These are phyloP conservation scores for Monochamus saltuarius DNA, from an alignment of 1,140 invertebrate genomes.

Conservation along the genomic window DNA sequence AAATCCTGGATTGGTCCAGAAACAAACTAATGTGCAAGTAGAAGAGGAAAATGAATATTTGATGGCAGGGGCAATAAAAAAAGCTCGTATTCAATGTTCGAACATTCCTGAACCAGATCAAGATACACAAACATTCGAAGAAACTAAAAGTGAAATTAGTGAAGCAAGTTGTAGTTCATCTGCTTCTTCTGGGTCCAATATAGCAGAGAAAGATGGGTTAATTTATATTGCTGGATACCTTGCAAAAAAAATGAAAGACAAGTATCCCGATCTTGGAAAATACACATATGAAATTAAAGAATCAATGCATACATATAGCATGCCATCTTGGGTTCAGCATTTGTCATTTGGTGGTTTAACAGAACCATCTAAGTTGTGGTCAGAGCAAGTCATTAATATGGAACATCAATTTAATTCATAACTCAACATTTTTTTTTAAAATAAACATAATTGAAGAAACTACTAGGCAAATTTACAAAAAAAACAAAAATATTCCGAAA, in stretches of 20 bases:
- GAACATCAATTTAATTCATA: constrained; percentile 3
- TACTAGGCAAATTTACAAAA: not conserved
- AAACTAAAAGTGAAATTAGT: no score
- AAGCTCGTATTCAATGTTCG: no score
- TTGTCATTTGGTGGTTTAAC: constrained; percentile 13
- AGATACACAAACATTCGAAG: no score
- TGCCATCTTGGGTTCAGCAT: not conserved
- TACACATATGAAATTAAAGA: constrained; percentile 5
- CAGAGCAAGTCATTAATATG: not conserved
- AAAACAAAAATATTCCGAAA: not conserved
- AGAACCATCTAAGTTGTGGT: constrained; percentile 6
- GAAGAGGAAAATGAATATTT: no score
- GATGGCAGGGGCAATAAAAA: no score
- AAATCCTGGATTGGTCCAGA: no score
- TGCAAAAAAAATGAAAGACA: not conserved
- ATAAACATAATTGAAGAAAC: no score
- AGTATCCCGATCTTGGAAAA: not conserved
- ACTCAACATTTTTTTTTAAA: not conserved
- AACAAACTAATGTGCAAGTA: no score
- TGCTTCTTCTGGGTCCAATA: not conserved
- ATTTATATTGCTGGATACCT: constrained; percentile 9
- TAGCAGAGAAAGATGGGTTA: constrained; percentile 7
- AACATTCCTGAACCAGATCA: no score
- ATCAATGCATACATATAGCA: not conserved
- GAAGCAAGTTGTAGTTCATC: no score